phyloP scores from a whole-genome alignment of 2,888 invertebrate genomes.

The Pedicia rivosa region DNA sequence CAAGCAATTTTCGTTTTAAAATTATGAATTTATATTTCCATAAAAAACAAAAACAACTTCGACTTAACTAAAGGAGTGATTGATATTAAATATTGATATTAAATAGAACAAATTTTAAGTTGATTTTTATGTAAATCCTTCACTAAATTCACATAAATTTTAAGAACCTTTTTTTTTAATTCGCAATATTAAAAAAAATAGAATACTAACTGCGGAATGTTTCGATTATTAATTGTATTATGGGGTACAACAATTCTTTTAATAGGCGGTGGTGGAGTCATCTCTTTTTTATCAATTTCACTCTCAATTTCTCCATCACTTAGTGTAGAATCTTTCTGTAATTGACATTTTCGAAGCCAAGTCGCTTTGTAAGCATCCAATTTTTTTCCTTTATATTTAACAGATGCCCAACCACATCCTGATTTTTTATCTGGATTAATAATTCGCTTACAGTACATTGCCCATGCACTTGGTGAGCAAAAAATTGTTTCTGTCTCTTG shows the following conservation, averaged over 20 bases:
- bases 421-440: slow-evolving; percentile 85
- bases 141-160: too few relatives aligned
- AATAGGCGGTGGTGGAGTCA: slow-evolving; percentile 40
- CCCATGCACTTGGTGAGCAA: slow-evolving; percentile 85
- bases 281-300: slow-evolving; percentile 37
- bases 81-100: too few relatives aligned
- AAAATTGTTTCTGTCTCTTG: slow-evolving; percentile 79
- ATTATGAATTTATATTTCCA: too few relatives aligned
- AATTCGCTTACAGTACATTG: slow-evolving; percentile 78
- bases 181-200: slow-evolving; percentile 3
- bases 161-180: too few relatives aligned
- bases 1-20: too few relatives aligned
- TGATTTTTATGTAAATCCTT: too few relatives aligned
- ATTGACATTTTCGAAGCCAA: slow-evolving; percentile 56
- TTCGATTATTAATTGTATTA: slow-evolving; percentile 56
- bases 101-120: too few relatives aligned
- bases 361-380: slow-evolving; percentile 76
- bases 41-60: too few relatives aligned
- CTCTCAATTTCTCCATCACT: slow-evolving; percentile 34
- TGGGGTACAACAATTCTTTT: slow-evolving; percentile 58
- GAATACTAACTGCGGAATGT: slow-evolving; percentile 54
- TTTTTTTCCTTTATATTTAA: slow-evolving; percentile 74
- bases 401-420: slow-evolving; percentile 88
- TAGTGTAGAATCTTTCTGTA: slow-evolving; percentile 35
- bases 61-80: too few relatives aligned